Evolutionary conservation across 2,797 vertebrate species (phyloP).

Genomic region (Gymnopithys bicolor): DNA sequence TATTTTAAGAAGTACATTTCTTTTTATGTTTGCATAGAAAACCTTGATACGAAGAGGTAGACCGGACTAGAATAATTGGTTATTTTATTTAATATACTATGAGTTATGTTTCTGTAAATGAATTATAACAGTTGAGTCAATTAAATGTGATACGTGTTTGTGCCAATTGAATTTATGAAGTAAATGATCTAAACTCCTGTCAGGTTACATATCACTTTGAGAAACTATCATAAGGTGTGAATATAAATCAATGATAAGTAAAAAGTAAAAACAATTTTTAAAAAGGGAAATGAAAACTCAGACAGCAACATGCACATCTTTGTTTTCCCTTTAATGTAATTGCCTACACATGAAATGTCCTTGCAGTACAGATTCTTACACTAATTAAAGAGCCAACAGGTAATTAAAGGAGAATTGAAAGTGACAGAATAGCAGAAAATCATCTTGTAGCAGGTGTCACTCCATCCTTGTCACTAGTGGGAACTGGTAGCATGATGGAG

Average conservation of each 20-base stretch:
- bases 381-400: constrained; percentile 29
- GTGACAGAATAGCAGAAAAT: constrained; percentile 58
- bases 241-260: not conserved
- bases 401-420: constrained; percentile 35
- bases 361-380: not conserved
- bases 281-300: not conserved
- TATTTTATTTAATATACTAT: not conserved
- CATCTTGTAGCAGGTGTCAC: constrained; percentile 24
- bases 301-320: not conserved
- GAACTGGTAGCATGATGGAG: not conserved
- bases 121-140: not conserved
- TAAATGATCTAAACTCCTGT: not conserved
- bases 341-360: constrained; percentile 6
- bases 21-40: not conserved
- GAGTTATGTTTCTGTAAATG: not conserved
- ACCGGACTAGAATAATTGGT: not conserved
- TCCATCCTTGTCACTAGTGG: constrained; percentile 18
- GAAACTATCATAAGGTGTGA: not conserved
- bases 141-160: not conserved
- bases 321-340: constrained; percentile 33
- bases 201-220: constrained; percentile 14
- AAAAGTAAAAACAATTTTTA: not conserved
- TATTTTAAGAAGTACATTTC: not conserved
- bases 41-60: not conserved
- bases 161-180: not conserved